phyloP scores from a whole-genome alignment of 2,888 invertebrate species.

The Hesperia comma region DNA sequence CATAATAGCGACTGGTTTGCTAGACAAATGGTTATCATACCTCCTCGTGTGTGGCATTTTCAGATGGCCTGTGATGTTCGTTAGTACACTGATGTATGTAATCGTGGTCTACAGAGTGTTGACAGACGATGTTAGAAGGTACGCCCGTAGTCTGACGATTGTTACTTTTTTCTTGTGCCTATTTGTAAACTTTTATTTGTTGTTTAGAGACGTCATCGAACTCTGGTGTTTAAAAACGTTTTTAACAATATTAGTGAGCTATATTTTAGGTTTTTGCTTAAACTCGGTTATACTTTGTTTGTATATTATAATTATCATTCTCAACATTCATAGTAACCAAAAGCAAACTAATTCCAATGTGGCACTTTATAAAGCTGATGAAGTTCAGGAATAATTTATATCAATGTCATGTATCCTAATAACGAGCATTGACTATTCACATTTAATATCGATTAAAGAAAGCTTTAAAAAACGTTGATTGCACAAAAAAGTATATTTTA shows the following conservation, averaged over 20 bases:
- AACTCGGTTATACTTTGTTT: slow-evolving; percentile 65
- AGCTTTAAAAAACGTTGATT: no score
- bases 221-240: slow-evolving; percentile 63
- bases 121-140: slow-evolving; percentile 66
- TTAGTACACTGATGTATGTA: slow-evolving; percentile 65
- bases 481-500: no score
- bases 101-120: slow-evolving; percentile 63
- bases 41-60: slow-evolving; percentile 64
- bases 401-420: neutral
- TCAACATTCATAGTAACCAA: slow-evolving; percentile 58
- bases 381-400: neutral
- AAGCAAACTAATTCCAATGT: slow-evolving; percentile 55
- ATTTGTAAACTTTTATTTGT: slow-evolving; percentile 67
- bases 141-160: slow-evolving; percentile 66
- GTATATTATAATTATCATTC: slow-evolving; percentile 61
- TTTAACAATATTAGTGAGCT: slow-evolving; percentile 56
- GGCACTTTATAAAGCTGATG: slow-evolving; percentile 39
- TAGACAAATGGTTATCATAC: slow-evolving; percentile 57
- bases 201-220: slow-evolving; percentile 66
- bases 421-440: no score
- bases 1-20: slow-evolving; percentile 47
- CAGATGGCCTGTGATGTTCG: slow-evolving; percentile 70
- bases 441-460: no score
- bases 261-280: slow-evolving; percentile 63
- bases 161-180: slow-evolving; percentile 72